Evolutionary conservation across 30 jellyfish, hydroid and myxozoan genomes (phyloP).

Genomic region (Morbakka virulenta): DNA sequence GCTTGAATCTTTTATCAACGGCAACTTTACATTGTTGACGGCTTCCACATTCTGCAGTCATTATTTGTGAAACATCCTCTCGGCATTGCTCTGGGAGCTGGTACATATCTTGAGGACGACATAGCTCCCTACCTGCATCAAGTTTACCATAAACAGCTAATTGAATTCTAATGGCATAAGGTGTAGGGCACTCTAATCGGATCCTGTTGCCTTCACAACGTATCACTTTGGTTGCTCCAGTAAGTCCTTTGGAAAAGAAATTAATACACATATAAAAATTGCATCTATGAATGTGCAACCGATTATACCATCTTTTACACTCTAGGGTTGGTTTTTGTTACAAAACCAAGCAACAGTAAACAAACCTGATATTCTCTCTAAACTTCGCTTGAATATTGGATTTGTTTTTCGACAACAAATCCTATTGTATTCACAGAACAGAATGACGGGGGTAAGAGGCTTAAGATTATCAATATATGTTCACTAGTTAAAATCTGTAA

Average conservation of each 20-base stretch:
- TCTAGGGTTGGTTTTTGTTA: no score
- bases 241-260: constrained; percentile 7
- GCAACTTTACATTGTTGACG: constrained; percentile 32
- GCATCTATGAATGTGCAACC: no score
- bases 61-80: constrained; percentile 44
- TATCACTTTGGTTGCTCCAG: constrained; percentile 21
- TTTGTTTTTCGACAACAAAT: no score
- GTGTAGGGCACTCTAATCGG: constrained; percentile 63
- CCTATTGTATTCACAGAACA: no score
- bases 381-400: no score
- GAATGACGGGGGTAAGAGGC: no score
- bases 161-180: constrained; percentile 35
- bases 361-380: no score
- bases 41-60: constrained; percentile 51
- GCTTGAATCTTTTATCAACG: constrained; percentile 40
- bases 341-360: no score
- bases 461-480: no score
- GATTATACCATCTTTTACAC: no score
- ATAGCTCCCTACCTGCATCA: constrained; percentile 75
- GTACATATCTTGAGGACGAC: constrained; percentile 42
- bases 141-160: constrained; percentile 69
- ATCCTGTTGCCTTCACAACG: constrained; percentile 79
- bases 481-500: no score
- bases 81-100: constrained; percentile 48
- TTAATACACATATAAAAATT: no score